These are phyloP conservation scores for Chironomus tentans DNA, from an alignment of 2,888 invertebrate species.

Conservation along the genomic window DNA sequence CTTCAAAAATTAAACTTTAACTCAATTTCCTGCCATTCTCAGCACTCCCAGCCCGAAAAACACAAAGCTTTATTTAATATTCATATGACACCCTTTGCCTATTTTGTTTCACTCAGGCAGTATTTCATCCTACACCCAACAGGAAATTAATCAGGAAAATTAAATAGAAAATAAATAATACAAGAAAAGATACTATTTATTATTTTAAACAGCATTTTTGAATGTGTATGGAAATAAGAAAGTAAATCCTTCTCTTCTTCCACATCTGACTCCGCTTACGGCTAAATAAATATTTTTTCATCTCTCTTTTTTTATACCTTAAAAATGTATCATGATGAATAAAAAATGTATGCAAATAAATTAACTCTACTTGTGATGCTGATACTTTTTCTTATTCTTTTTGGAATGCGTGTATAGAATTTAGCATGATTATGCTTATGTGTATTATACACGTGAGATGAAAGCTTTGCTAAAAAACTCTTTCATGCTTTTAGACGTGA, in stretches of 20 bases:
- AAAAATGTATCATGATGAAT: slow-evolving; percentile 6
- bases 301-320: neutral
- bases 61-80: too few relatives aligned
- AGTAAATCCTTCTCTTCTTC: neutral
- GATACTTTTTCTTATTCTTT: neutral
- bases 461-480: neutral
- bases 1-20: too few relatives aligned
- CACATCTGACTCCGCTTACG: neutral
- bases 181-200: too few relatives aligned
- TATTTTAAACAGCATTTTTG: neutral
- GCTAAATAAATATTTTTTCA: neutral
- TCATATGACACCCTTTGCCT: too few relatives aligned
- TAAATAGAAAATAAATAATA: too few relatives aligned
- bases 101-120: too few relatives aligned
- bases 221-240: neutral
- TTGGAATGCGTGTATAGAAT: neutral
- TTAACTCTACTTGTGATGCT: slow-evolving; percentile 6
- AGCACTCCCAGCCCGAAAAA: too few relatives aligned
- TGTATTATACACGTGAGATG: neutral
- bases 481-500: too few relatives aligned
- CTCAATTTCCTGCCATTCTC: too few relatives aligned
- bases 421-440: neutral
- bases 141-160: too few relatives aligned
- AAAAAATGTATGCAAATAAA: slow-evolving; percentile 24
- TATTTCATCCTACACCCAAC: too few relatives aligned